A percentile compares a stretch with the other conserved stretches of the same genome.
Conservation (phyloP, 1,140 invertebrate species). For the Aphelenchoides avenae region DNA sequence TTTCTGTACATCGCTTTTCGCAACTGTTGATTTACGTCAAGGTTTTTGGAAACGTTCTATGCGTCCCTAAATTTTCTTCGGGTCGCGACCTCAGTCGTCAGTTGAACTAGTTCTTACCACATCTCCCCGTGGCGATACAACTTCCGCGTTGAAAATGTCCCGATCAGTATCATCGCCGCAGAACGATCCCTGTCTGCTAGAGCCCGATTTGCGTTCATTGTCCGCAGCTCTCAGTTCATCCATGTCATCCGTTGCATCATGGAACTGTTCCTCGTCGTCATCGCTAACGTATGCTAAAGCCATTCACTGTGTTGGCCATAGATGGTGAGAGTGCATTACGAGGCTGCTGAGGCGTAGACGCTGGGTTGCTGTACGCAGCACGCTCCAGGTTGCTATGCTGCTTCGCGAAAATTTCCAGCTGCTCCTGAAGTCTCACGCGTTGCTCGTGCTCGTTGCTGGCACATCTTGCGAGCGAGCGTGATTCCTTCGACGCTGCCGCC, state of each 20-base stretch:
- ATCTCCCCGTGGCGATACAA: too few species aligned
- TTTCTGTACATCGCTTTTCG: too few species aligned
- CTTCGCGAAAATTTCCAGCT: conserved; percentile 90
- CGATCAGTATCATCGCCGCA: conserved; percentile 1
- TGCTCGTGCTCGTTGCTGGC: conserved; percentile 90
- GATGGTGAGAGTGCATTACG: too few species aligned
- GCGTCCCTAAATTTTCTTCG: too few species aligned
- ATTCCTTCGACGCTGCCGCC: conserved; percentile 65
- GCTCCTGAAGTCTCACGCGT: conserved; percentile 84
- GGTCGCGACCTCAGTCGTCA: too few species aligned
- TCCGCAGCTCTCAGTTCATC: conserved; percentile 7
- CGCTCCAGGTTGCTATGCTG: conserved; percentile 89
- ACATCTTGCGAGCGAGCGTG: conserved; percentile 81
- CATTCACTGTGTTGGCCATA: too few species aligned
- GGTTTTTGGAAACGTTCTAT: too few species aligned
- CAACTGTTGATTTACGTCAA: too few species aligned
- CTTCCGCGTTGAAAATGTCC: conserved; percentile 4
- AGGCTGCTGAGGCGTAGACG: too few species aligned
- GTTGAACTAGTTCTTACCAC: too few species aligned
- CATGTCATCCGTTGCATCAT: conserved; percentile 68
- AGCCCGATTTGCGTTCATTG: neutral
- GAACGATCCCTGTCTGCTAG: neutral
- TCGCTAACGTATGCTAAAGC: conserved; percentile 61
- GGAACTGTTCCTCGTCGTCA: conserved; percentile 88
- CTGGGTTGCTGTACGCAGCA: conserved; percentile 66